Evolutionary conservation across 1,140 invertebrate genomes (phyloP).

Genomic region (Melanaphis sacchari): DNA sequence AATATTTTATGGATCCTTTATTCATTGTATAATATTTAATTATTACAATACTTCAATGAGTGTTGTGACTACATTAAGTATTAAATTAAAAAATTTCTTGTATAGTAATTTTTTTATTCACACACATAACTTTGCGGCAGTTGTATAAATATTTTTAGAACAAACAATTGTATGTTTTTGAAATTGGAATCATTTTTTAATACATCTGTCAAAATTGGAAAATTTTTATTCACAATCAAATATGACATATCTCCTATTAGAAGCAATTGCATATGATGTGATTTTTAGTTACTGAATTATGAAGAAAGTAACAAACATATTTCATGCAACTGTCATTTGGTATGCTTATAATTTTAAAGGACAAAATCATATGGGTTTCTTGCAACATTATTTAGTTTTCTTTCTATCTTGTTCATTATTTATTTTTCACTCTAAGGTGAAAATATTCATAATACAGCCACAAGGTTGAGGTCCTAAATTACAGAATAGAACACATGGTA

Average conservation of each 20-base stretch:
- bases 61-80: not conserved
- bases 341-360: not conserved
- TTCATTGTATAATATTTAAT: not conserved
- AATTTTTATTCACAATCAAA: not conserved
- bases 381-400: not conserved
- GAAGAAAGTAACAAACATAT: not conserved
- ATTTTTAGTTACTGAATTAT: not conserved
- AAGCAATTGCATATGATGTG: not conserved
- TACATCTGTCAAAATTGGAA: not conserved
- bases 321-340: not conserved
- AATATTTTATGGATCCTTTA: not conserved
- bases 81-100: too few relatives aligned
- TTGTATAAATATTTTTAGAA: not conserved
- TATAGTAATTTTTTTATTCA: not conserved
- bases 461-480: not conserved
- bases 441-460: slow-evolving; percentile 40
- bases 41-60: not conserved
- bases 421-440: not conserved
- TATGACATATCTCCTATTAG: not conserved
- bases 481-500: not conserved
- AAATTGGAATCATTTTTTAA: not conserved
- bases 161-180: not conserved
- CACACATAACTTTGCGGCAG: not conserved
- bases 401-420: not conserved
- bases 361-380: not conserved